Evolutionary conservation across 2,797 vertebrate genomes (phyloP), one percentile per base, ranked within the genome.

Genomic region (Pseudochromis fuscus): DNA sequence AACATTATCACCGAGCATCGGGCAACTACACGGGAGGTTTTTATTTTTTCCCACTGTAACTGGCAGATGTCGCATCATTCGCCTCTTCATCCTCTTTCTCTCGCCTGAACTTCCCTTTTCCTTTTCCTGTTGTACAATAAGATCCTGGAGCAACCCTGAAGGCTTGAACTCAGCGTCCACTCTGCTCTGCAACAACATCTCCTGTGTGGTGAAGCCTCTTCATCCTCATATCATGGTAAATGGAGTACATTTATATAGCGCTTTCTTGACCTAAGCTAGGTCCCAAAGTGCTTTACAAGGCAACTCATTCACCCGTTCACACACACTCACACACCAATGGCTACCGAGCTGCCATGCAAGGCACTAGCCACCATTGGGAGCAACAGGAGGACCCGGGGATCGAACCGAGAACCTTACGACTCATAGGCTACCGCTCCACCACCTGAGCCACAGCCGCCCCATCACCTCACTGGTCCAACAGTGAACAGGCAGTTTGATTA

Each of bases 401-500:
- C n/a, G n/a, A n/a, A n/a, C n/a, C n/a, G n/a, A n/a, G n/a, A n/a
- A n/a, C n/a, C n/a, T n/a, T n/a, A n/a, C 15, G 1, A 10, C 38
- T 40, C 38, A 61, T 80, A n/a, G n/a, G n/a, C n/a, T n/a, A n/a
- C n/a, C n/a, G n/a, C n/a, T n/a, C n/a, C n/a, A n/a, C n/a, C n/a
- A n/a, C n/a, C n/a, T n/a, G n/a, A n/a, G n/a, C n/a, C n/a, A n/a
- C n/a, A n/a, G n/a, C n/a, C n/a, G n/a, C n/a, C n/a, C n/a, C 62
- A 70, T 77, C 73, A 75, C 42, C 37, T 52, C 23, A 13, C 28
- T 21, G 62, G 61, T 63, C 57, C 48, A 7, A 58, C 55, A 68
- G 51, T 27, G 67, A 83, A 85, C 66, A 77, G 61, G 63, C 63
- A 33, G 38, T 84, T 79, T 81, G 68, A 80, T 89, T 85, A 80